Percentiles rank a stretch among this genome's conserved stretches.
Conservation (phyloP, 1,140 invertebrate genomes). For the Vollenhovia emeryi region DNA sequence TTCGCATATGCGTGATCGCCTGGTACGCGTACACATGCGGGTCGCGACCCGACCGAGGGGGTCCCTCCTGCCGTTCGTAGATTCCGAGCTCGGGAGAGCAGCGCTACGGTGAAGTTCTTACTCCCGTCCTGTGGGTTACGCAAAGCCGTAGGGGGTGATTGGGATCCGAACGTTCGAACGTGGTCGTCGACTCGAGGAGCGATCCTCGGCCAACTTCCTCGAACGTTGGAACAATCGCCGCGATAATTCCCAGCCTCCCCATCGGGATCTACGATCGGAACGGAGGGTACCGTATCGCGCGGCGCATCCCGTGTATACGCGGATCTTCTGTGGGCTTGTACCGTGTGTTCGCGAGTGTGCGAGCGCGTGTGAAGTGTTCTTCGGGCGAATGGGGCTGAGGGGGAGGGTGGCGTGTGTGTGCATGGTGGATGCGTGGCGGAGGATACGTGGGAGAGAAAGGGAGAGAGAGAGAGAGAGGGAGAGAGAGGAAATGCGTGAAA, state of each 20-base stretch:
- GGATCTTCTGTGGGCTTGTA: slow-evolving; percentile 16
- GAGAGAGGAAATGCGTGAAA: slow-evolving; percentile 38
- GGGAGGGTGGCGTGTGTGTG: background rate
- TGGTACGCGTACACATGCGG: background rate
- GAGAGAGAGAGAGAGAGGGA: slow-evolving; percentile 29
- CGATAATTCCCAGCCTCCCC: background rate
- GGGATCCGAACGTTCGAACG: background rate
- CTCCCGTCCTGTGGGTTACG: background rate
- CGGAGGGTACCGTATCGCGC: background rate
- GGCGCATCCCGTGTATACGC: slow-evolving; percentile 5
- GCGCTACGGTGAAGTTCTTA: background rate
- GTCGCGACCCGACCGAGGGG: background rate
- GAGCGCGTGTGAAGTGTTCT: slow-evolving; percentile 22
- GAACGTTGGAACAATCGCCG: background rate
- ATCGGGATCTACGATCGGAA: slow-evolving; percentile 32
- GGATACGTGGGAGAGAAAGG: slow-evolving; percentile 9
- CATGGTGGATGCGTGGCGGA: slow-evolving; percentile 37
- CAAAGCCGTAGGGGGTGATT: background rate
- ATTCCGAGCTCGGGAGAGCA: slow-evolving; percentile 34
- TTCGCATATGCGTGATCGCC: slow-evolving; percentile 24
- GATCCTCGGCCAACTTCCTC: too few species aligned
- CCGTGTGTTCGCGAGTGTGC: slow-evolving; percentile 9
- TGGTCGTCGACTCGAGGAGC: background rate
- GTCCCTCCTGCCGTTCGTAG: background rate
- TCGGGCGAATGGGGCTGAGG: slow-evolving; percentile 16